Conservation (phyloP, 2,888 invertebrate genomes). For the Leptopilina myrica region DNA sequence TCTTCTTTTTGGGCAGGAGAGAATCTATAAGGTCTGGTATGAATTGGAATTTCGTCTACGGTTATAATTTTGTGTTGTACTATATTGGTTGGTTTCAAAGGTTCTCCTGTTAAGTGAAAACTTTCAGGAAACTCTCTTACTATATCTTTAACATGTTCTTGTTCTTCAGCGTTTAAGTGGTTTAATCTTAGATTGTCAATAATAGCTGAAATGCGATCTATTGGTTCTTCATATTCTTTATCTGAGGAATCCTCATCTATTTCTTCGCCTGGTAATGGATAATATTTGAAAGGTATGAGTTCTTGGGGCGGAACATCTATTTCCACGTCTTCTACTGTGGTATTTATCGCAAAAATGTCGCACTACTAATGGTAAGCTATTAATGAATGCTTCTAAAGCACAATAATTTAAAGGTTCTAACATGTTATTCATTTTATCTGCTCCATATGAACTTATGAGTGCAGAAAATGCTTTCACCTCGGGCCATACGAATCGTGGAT, state of each 20-base stretch:
- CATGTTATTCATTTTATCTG: no score
- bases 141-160: not conserved
- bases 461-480: no score
- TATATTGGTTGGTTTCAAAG: slow-evolving; percentile 28
- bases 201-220: not conserved
- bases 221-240: not conserved
- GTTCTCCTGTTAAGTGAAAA: slow-evolving; percentile 43
- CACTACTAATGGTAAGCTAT: no score
- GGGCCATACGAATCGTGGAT: no score
- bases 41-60: no score
- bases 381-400: no score
- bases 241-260: not conserved
- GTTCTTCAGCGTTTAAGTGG: not conserved
- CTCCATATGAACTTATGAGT: no score
- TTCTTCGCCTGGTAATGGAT: not conserved
- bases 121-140: slow-evolving; percentile 22
- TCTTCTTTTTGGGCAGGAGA: not conserved
- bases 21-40: slow-evolving; percentile 39
- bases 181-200: not conserved
- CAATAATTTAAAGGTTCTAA: no score
- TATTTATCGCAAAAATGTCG: not conserved
- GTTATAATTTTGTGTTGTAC: slow-evolving; percentile 33
- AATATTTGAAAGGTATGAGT: not conserved
- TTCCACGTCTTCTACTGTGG: not conserved
- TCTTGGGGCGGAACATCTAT: not conserved